Percentiles rank a stretch among this genome's conserved stretches.
Evolutionary conservation across 2,113 vertebrate species (phyloP).

Genomic region (Aix galericulata): DNA sequence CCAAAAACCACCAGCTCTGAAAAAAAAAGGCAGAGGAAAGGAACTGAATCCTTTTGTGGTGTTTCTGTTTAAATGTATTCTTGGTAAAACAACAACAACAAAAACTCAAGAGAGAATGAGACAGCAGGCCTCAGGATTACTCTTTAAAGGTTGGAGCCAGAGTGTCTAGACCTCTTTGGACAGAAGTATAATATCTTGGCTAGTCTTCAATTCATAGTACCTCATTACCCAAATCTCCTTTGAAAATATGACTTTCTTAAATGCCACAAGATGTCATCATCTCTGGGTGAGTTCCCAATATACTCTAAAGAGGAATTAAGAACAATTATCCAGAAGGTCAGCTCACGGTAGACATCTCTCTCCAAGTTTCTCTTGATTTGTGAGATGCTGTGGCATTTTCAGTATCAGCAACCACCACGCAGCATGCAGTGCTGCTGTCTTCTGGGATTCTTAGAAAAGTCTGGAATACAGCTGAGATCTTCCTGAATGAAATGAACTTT

Average conservation of each 20-base stretch:
- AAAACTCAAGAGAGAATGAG: background rate
- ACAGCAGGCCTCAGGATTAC: background rate
- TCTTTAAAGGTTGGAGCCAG: background rate
- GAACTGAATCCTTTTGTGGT: background rate
- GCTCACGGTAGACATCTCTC: background rate
- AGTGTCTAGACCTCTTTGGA: constrained; percentile 12
- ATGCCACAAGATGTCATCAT: background rate
- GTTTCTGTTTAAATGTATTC: constrained; percentile 3
- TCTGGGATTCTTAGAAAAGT: background rate
- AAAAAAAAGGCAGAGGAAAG: constrained; percentile 2
- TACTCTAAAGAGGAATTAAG: background rate
- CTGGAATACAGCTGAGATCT: background rate
- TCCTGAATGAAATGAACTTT: background rate
- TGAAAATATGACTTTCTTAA: constrained; percentile 10
- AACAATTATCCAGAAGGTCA: background rate
- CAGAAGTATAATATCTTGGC: background rate
- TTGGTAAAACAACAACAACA: background rate
- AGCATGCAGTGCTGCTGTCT: background rate
- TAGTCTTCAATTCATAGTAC: background rate
- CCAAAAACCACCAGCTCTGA: background rate
- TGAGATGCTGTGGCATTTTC: background rate
- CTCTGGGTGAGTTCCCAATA: background rate
- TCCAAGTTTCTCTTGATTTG: background rate
- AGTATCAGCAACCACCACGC: background rate
- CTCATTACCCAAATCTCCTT: background rate